Evolutionary conservation across 1,140 invertebrate genomes (phyloP).

Genomic region (Brachionus manjavacas): DNA sequence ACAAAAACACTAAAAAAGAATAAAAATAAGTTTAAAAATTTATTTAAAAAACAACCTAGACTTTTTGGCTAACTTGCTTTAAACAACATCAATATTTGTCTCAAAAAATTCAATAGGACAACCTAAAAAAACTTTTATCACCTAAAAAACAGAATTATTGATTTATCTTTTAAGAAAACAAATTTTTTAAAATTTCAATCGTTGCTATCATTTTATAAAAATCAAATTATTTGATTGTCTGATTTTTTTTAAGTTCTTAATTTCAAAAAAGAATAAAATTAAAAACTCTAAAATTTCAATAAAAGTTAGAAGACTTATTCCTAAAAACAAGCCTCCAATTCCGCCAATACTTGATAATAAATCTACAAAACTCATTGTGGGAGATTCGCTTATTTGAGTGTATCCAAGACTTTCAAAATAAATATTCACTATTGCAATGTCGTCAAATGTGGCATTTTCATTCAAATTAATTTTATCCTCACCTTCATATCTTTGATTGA

Average conservation of each 20-base stretch:
- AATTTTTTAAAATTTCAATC: no score
- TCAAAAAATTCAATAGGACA: no score
- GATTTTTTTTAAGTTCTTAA: background rate
- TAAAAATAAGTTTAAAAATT: no score
- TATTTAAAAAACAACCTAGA: no score
- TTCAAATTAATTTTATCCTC: background rate
- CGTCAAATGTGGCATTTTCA: background rate
- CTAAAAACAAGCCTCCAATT: background rate
- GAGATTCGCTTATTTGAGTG: background rate
- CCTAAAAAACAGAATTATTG: no score
- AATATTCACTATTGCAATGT: background rate
- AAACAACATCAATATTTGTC: no score
- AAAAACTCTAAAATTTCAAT: background rate
- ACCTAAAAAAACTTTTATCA: no score
- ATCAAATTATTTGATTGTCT: no score
- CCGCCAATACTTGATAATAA: slow-evolving; percentile 9
- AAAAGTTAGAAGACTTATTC: background rate
- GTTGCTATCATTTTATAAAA: no score
- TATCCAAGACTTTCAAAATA: background rate
- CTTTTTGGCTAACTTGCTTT: no score
- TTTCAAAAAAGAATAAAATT: background rate
- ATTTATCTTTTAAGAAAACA: no score
- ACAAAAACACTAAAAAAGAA: no score
- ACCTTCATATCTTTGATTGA: background rate
- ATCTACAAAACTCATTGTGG: background rate